Evolutionary conservation across 2,113 vertebrate genomes (phyloP), one percentile per base, ranked within the genome.

Genomic region (Neogale vison): DNA sequence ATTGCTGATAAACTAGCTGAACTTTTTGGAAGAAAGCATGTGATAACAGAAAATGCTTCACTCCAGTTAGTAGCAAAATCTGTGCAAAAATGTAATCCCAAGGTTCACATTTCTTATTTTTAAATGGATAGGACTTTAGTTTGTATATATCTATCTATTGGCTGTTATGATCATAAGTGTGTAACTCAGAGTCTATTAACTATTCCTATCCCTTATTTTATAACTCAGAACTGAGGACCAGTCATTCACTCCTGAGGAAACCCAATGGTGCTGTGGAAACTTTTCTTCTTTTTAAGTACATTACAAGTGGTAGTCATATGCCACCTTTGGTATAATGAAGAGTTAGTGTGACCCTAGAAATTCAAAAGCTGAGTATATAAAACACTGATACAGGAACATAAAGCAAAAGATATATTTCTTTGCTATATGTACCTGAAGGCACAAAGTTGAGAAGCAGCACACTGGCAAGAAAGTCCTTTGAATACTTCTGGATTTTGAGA

Each of bases 61-160:
- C 3, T 74, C 31, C 4, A 15, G 1, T 42, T 59, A 69, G 23
- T 1, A 95, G 21, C 61, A 67, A 67, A 83, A 52, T 81, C 12
- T 87, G 26, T 57, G 29, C 29, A 52, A 83, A 45, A 39, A 71
- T 59, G 83, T 89, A 50, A 59, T 63, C n/a, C 14, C 2, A 24
- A 61, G 3, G 29, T 81, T 96, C 39, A 50, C 11, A 34, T 61
- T 81, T 95, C 50, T 74, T 52, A 39, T 61, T 86, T 93, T 57
- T 42, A 65, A 79, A 31, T 65, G 52, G 6, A 24, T 23, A 36
- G 26, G 57, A 24, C 4, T 57, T 23, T 9, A 18, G 17, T 79
- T 45, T 36, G 11, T 24, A 5, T 71, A 4, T 34, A 36, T 72
- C 9, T 52, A 4, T 55, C 3, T 20, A 17, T 10, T 89, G 14